Percentiles rank a stretch among this genome's conserved stretches.
Evolutionary conservation across 2,797 vertebrate species (phyloP).

Genomic region (Todus mexicanus): DNA sequence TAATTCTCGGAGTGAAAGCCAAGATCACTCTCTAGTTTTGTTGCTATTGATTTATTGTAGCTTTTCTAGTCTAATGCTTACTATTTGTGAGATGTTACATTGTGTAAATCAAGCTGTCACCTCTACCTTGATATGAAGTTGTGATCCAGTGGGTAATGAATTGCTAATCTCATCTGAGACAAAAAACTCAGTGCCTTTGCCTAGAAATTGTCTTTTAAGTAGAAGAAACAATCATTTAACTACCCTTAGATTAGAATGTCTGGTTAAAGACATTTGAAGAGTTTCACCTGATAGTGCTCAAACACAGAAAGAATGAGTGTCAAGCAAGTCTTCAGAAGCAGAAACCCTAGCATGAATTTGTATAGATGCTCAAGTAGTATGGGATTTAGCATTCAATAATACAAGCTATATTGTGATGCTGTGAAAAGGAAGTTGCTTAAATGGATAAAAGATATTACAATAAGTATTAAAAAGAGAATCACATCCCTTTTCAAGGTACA

Average conservation of each 20-base stretch:
- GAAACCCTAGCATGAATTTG: slow-evolving; percentile 15
- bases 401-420: neutral
- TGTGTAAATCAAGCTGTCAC: neutral
- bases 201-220: neutral
- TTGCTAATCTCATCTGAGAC: neutral
- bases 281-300: neutral
- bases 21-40: neutral
- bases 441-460: neutral
- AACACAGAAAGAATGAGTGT: neutral
- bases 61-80: neutral
- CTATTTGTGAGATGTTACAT: neutral
- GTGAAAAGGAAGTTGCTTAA: neutral
- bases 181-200: neutral
- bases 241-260: neutral
- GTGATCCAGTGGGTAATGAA: neutral
- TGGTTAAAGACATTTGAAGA: neutral
- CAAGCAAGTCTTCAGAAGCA: slow-evolving; percentile 17
- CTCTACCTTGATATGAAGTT: neutral
- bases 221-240: neutral
- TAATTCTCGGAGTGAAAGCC: neutral
- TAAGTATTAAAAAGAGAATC: neutral
- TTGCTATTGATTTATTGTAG: neutral
- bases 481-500: neutral
- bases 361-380: neutral
- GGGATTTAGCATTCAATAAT: neutral